Percentiles rank a stretch among this genome's conserved stretches.
Evolutionary conservation across 2,797 vertebrate species (phyloP).

Genomic region (Dendrocincla fuliginosa): DNA sequence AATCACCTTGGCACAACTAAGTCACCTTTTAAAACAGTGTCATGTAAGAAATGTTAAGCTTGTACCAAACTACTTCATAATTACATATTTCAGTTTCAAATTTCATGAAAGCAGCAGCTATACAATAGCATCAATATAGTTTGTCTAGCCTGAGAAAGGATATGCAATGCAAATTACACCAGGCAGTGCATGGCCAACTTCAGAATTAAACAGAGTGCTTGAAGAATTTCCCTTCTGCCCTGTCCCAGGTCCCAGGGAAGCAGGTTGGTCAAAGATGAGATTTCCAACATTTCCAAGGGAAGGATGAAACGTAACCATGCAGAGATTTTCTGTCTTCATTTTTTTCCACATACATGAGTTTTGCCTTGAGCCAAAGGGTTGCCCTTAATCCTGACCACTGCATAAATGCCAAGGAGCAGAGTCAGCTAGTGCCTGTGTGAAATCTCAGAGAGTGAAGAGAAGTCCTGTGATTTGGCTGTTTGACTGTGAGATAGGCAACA

Average conservation of each 20-base stretch:
- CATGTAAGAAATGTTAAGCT: neutral
- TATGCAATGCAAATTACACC: neutral
- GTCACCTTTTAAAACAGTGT: neutral
- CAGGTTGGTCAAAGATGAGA: neutral
- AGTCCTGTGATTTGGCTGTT: neutral
- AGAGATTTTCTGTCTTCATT: neutral
- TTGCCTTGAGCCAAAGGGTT: neutral
- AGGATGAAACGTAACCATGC: neutral
- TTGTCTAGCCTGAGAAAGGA: neutral
- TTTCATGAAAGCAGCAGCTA: neutral
- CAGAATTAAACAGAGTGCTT: neutral
- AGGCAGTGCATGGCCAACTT: neutral
- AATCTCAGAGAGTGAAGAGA: neutral
- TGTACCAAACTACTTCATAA: neutral
- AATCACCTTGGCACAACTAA: neutral
- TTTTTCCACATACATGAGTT: neutral
- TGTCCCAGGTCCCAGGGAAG: neutral
- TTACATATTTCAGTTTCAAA: neutral
- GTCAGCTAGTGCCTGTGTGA: neutral
- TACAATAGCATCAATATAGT: neutral
- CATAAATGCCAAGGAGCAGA: neutral
- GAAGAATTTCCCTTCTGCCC: neutral
- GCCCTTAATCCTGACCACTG: neutral
- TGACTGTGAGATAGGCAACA: neutral
- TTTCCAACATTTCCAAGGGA: neutral